Percentiles rank a stretch among this genome's conserved stretches.
These are phyloP conservation scores for Lepidothrix coronata DNA, from an alignment of 2,113 vertebrate genomes.

Conservation along the genomic window DNA sequence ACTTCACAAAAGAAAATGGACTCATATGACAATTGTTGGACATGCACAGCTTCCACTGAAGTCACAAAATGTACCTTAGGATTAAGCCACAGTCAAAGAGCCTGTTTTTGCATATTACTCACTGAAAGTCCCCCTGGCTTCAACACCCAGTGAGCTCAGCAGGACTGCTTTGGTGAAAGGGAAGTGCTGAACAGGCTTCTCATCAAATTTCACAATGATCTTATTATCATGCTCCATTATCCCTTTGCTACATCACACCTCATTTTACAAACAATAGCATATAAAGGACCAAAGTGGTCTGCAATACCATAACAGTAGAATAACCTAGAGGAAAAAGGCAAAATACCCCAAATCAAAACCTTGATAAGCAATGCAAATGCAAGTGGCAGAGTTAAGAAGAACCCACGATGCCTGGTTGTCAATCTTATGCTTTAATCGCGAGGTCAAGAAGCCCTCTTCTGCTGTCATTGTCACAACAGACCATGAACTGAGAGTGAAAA, in stretches of 20 bases:
- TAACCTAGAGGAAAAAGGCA: not conserved
- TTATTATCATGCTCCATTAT: slow-evolving; percentile 9
- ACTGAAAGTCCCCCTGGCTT: slow-evolving; percentile 18
- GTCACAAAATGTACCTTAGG: not conserved
- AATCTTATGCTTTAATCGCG: slow-evolving; percentile 64
- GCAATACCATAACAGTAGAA: slow-evolving; percentile 3
- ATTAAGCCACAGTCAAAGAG: slow-evolving; percentile 20
- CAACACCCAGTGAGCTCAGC: not conserved
- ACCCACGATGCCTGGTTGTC: slow-evolving; percentile 63
- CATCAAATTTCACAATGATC: not conserved
- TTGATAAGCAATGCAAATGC: slow-evolving; percentile 47
- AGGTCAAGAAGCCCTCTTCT: slow-evolving; percentile 66
- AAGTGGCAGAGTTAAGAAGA: slow-evolving; percentile 58
- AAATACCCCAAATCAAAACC: not conserved
- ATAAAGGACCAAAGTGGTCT: slow-evolving; percentile 14
- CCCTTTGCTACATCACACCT: slow-evolving; percentile 23
- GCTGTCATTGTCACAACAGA: slow-evolving; percentile 68
- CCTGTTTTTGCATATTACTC: slow-evolving; percentile 27
- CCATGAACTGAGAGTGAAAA: slow-evolving; percentile 68
- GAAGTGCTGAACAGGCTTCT: slow-evolving; percentile 35
- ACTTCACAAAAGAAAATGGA: slow-evolving; percentile 21
- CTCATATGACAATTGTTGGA: not conserved
- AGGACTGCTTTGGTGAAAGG: slow-evolving; percentile 11
- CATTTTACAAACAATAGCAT: slow-evolving; percentile 45
- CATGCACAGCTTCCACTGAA: slow-evolving; percentile 38